phyloP scores from a whole-genome alignment of 2,113 vertebrate genomes.

The Origma solitaria region DNA sequence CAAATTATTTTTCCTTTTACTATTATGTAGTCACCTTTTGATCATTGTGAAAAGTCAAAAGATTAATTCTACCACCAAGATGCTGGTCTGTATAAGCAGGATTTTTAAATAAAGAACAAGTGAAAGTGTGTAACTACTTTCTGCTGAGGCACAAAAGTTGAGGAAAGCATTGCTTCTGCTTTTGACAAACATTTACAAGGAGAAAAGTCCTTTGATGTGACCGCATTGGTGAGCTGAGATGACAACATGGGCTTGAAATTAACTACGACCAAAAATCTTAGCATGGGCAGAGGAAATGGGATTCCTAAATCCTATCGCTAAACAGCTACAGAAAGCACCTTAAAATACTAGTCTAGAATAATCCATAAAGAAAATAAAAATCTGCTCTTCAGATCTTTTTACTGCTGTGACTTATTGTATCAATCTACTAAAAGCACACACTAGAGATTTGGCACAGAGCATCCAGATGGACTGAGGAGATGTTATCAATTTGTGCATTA shows the following conservation, averaged over 20 bases:
- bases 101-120: not conserved
- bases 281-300: not conserved
- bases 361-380: not conserved
- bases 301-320: not conserved
- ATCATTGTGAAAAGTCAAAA: not conserved
- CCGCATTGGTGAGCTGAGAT: not conserved
- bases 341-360: not conserved
- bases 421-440: not conserved
- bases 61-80: not conserved
- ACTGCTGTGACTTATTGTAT: not conserved
- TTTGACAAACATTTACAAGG: not conserved
- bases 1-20: not conserved
- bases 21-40: not conserved
- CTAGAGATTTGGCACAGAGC: not conserved
- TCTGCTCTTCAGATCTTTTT: not conserved
- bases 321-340: not conserved
- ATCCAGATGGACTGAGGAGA: conserved; percentile 11
- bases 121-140: not conserved
- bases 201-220: not conserved
- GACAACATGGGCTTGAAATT: not conserved
- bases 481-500: conserved; percentile 20
- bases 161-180: not conserved
- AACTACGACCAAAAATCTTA: not conserved
- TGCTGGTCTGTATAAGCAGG: not conserved
- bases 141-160: not conserved